Evolutionary conservation across 2,797 vertebrate genomes (phyloP).

Genomic region (Meda fulgida): DNA sequence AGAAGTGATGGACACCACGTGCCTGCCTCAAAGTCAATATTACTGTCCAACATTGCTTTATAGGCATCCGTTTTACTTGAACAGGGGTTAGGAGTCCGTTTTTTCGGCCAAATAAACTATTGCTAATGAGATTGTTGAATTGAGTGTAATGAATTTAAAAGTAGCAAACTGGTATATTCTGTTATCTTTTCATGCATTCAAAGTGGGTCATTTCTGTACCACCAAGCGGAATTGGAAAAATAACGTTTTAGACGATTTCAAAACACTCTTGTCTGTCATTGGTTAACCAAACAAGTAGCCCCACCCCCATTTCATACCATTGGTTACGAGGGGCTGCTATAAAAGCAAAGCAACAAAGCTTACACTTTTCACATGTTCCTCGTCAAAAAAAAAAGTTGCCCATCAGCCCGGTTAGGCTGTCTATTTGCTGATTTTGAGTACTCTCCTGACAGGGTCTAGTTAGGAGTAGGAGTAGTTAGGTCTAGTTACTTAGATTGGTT

Average conservation of each 20-base stretch:
- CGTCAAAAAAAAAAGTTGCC: not conserved
- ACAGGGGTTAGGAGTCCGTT: not conserved
- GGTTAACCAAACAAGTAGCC: not conserved
- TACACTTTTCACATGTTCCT: not conserved
- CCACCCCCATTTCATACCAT: not conserved
- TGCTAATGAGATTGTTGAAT: not conserved
- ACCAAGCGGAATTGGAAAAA: not conserved
- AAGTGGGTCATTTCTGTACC: not conserved
- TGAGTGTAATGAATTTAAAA: not conserved
- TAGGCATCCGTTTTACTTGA: constrained; percentile 6
- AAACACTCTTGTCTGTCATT: not conserved
- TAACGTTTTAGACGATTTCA: not conserved
- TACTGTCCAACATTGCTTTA: not conserved
- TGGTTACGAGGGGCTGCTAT: not conserved
- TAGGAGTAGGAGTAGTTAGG: too few species aligned
- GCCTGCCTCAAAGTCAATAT: constrained; percentile 15
- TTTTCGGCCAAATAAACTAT: not conserved
- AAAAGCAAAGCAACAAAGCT: not conserved
- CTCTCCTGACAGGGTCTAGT: not conserved
- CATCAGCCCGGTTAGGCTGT: not conserved
- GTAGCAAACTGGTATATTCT: not conserved
- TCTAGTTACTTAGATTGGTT: not conserved
- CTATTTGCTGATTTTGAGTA: not conserved
- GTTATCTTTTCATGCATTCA: not conserved
- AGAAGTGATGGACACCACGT: constrained; percentile 16